These are phyloP conservation scores for Criorhina ranunculi DNA, from an alignment of 2,888 invertebrate genomes.

Conservation along the genomic window DNA sequence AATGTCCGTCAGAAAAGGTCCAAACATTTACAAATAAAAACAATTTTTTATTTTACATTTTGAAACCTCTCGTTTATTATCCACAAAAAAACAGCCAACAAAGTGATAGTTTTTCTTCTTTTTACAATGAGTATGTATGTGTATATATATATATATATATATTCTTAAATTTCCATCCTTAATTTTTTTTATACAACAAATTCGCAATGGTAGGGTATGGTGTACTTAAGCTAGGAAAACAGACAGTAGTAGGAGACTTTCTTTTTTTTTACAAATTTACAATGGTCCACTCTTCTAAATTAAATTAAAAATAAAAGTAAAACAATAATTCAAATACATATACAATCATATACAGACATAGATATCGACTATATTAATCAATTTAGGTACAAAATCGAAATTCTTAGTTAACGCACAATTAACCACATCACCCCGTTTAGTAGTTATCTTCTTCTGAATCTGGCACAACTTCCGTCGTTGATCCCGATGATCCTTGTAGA, in stretches of 20 bases:
- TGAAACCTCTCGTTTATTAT: slow-evolving; percentile 61
- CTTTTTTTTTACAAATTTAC: slow-evolving; percentile 62
- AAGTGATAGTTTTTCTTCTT: slow-evolving; percentile 56
- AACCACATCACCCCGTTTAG: slow-evolving; percentile 74
- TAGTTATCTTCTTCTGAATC: slow-evolving; percentile 84
- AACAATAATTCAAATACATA: slow-evolving; percentile 54
- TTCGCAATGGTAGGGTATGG: slow-evolving; percentile 39
- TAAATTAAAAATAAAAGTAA: slow-evolving; percentile 49
- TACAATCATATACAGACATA: slow-evolving; percentile 27
- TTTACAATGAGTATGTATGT: slow-evolving; percentile 68
- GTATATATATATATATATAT: slow-evolving; percentile 24
- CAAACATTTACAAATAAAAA: neutral
- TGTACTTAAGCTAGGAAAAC: slow-evolving; percentile 61
- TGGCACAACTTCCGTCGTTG: slow-evolving; percentile 81
- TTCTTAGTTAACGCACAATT: slow-evolving; percentile 48
- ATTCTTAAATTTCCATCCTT: slow-evolving; percentile 37
- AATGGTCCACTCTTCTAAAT: slow-evolving; percentile 50
- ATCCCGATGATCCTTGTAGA: slow-evolving; percentile 83
- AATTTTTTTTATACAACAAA: slow-evolving; percentile 34
- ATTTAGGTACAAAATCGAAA: slow-evolving; percentile 74
- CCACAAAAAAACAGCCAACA: slow-evolving; percentile 64
- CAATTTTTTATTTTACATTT: slow-evolving; percentile 25
- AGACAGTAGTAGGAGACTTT: slow-evolving; percentile 34
- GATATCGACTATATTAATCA: slow-evolving; percentile 49
- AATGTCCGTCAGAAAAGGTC: neutral